Base-by-base conservation (phyloP, 2,888 invertebrate species). In the Aleiodes testaceus region DNA sequence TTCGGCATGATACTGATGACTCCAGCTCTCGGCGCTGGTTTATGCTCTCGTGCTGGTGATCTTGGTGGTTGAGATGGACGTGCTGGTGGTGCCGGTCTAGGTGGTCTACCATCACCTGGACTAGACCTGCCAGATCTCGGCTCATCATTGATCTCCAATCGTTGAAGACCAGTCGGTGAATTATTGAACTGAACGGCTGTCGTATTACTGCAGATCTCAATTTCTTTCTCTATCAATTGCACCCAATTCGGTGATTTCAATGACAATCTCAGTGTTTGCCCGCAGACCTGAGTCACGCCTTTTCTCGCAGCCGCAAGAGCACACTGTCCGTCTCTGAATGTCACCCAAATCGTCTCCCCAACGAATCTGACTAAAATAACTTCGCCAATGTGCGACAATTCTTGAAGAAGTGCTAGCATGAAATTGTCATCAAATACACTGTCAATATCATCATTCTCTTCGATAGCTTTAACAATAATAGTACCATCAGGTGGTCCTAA, bases 401-500 rank as follows among this genome's bases (percentile, higher is more conserved):
- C 93, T 83, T 95, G 93, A 69, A 97, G 89, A 26, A 97, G 88
- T 3, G 92, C 92, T 71, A 93, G 92, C 90, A 96, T 94, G 45
- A 95, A 91, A 80, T 92, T 92, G 82, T 96, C 95, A 83, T 95
- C 95, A 81, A 95, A 95, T 18, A 93, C 91, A 16, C 91, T 90
- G 1, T 89, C 88, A 2, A 88, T 87, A 45, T 90, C 90, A 5
- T 90, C 89, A 30, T 84, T 88, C 12, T 89, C 88, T 18, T 91
- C 90, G 7, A 90, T 90, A 6, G 85, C 84, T 83, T 90, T 89
- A 7, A 98, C 92, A 61, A 98, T 92, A 76, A 99, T 93, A 16
- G 98, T 98, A 1, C 95, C 95, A 89, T 99, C 98, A 0, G 97
- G 96, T 4, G 99, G 99, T 0, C 99, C 99, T 76, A 97, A 91